Base-by-base conservation (phyloP, 2,888 invertebrate species). In the Malacosoma neustria region DNA sequence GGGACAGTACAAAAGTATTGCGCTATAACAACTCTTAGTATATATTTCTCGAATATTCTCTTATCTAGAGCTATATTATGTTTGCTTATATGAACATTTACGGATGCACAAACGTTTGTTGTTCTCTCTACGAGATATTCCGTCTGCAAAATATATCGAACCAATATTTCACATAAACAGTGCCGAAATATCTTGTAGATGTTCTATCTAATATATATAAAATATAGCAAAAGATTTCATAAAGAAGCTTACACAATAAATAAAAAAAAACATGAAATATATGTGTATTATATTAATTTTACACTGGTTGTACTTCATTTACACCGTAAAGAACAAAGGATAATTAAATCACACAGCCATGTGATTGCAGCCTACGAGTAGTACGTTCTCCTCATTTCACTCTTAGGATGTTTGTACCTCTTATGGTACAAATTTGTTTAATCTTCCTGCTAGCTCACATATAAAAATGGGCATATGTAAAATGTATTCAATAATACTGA, bases 1-100 rank as follows among this genome's bases (percentile, higher is more conserved):
- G 60, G 46, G 70, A 67, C 65, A 67, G 65, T 70, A 69, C 52
- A 66, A 70, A 73, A 72, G 62, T 65, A 63, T 54, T 52, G 57
- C 51, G 9, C 64, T 73, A 70, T 66, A 70, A 72, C 69, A 66
- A 72, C 56, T 58, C 54, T 57, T 60, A 62, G 51, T 53, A 50
- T 46, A 45, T 44, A 49, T 49, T 57, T 51, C 48, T 36, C 48
- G 57, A 54, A 57, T 33, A 34, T 30, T 33, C 46, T 54, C 22
- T 0, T 22, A 22, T 22, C 22, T 22, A 22, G 2, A 22, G 22
- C 4, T 22, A 22, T 22, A 22, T 22, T 22, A 22, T 22, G 22
- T 22, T n/a, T 36, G 34, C 45, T 45, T 46, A 45, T 4, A 36
- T 37, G 37, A 52, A 53, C 38, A 44, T 36, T 52, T 41, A 46